These are phyloP conservation scores for Smutsia temminckii DNA, from an alignment of 2,797 vertebrate genomes.

Conservation along the genomic window DNA sequence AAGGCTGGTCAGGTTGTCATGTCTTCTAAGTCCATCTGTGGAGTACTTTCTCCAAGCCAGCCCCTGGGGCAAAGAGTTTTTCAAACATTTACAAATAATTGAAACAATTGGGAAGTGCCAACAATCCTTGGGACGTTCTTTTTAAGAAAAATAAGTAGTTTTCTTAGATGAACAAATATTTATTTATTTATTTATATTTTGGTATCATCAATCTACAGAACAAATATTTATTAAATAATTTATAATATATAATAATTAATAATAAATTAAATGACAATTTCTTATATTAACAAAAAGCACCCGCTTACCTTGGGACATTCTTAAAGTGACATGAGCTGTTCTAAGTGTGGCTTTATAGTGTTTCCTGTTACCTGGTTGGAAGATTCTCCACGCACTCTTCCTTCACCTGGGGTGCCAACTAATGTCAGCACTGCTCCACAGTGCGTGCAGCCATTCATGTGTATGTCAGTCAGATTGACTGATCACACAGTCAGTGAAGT, in stretches of 20 bases:
- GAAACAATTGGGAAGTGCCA: not conserved
- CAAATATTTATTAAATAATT: too few relatives aligned
- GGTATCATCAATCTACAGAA: too few relatives aligned
- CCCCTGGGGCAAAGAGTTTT: not conserved
- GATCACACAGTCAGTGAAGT: not conserved
- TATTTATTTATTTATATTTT: too few relatives aligned
- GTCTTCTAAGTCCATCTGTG: not conserved
- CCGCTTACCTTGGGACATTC: not conserved
- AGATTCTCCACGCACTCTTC: not conserved
- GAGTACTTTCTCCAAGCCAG: not conserved
- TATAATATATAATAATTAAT: too few relatives aligned
- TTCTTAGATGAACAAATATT: too few relatives aligned
- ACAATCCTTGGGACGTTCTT: not conserved
- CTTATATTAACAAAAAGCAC: too few relatives aligned
- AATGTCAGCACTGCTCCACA: not conserved
- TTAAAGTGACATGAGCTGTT: not conserved
- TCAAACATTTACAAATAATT: not conserved
- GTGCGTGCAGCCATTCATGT: rapidly evolving
- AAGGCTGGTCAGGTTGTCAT: not conserved
- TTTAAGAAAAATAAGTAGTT: too few relatives aligned
- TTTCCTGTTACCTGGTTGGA: not conserved
- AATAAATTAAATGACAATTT: too few relatives aligned
- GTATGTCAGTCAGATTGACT: not conserved
- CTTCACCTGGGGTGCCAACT: not conserved
- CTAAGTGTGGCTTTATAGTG: not conserved